A percentile compares a stretch with the other conserved stretches of the same genome.
These are phyloP conservation scores for Xanthorhoe designata DNA, from an alignment of 2,888 invertebrate genomes.

Conservation along the genomic window DNA sequence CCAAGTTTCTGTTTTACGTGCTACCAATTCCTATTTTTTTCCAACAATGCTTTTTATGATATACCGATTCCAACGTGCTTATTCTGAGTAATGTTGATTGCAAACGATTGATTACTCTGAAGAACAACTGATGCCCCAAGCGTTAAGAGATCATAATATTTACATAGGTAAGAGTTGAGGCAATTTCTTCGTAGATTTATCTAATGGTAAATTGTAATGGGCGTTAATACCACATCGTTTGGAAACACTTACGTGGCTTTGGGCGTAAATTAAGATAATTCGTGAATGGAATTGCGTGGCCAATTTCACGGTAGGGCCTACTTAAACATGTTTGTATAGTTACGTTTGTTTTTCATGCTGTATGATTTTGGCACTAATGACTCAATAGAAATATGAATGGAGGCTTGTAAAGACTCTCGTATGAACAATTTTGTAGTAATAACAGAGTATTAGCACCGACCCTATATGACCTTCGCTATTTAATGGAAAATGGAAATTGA, in stretches of 20 bases:
- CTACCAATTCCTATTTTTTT: no score
- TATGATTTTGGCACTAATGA: conserved; percentile 22
- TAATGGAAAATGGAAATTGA: neutral
- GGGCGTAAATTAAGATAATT: conserved; percentile 24
- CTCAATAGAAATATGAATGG: conserved; percentile 15
- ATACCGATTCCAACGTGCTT: no score
- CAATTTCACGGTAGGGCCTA: conserved; percentile 35
- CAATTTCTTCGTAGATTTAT: neutral
- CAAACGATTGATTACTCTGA: neutral
- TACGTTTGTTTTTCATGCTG: conserved; percentile 12
- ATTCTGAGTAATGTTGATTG: no score
- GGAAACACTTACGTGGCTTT: conserved; percentile 11
- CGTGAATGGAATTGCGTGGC: conserved; percentile 33
- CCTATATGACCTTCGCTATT: neutral
- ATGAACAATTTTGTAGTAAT: neutral
- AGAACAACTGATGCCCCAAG: neutral
- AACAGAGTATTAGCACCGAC: neutral
- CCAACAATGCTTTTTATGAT: no score
- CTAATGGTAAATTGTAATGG: conserved; percentile 6
- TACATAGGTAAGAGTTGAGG: conserved; percentile 1
- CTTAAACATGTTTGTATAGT: conserved; percentile 20
- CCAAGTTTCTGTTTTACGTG: no score
- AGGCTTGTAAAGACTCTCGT: neutral
- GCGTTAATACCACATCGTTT: conserved; percentile 16
- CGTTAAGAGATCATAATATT: neutral